Conservation (phyloP, 2,888 invertebrate genomes). For the Pimpla rufipes region DNA sequence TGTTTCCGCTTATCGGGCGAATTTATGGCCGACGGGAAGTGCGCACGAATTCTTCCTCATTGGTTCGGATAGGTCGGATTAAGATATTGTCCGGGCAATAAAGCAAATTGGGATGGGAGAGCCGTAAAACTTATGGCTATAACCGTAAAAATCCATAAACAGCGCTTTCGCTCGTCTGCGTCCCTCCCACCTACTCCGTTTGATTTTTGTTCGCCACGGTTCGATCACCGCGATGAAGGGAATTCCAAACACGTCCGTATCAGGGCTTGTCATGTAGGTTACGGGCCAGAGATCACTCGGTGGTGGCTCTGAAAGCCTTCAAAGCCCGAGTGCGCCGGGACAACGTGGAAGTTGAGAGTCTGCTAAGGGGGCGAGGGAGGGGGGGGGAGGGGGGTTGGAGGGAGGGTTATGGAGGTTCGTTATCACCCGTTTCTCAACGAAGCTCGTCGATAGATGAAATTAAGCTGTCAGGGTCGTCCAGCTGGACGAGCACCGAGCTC, state of each 20-base stretch:
- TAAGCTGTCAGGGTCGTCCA: constrained; percentile 53
- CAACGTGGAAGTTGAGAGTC: constrained; percentile 5
- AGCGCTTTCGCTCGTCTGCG: not conserved
- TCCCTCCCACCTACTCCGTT: too few relatives aligned
- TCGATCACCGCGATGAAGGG: constrained; percentile 15
- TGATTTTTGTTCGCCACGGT: not conserved
- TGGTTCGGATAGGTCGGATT: not conserved
- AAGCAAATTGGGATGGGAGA: not conserved
- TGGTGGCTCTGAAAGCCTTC: constrained; percentile 52
- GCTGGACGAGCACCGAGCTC: constrained; percentile 17
- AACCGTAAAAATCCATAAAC: not conserved
- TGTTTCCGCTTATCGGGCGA: not conserved
- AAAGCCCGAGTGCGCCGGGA: constrained; percentile 21
- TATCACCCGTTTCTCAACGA: constrained; percentile 57
- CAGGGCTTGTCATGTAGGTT: constrained; percentile 46
- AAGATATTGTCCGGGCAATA: not conserved
- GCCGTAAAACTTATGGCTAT: not conserved
- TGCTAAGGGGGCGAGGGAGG: not conserved
- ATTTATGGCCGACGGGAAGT: not conserved
- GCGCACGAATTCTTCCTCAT: not conserved
- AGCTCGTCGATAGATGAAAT: constrained; percentile 49
- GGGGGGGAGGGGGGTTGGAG: not conserved
- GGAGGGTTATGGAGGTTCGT: constrained; percentile 37
- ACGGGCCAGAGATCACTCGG: constrained; percentile 56
- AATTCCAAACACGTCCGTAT: constrained; percentile 44